Evolutionary conservation across 2,113 vertebrate species (phyloP).

Genomic region (Paralichthys olivaceus): DNA sequence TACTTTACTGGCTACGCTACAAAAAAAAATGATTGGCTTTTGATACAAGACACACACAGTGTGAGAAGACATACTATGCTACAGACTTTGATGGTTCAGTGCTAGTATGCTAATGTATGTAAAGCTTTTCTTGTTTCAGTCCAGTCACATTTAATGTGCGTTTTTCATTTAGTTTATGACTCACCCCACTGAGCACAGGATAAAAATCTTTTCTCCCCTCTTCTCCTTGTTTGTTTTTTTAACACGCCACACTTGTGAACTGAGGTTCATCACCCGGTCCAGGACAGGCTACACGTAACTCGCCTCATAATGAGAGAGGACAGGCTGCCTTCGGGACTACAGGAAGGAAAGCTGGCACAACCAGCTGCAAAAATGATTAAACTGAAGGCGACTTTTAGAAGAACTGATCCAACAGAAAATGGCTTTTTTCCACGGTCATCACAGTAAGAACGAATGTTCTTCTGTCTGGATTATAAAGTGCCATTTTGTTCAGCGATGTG

Average conservation of each 20-base stretch:
- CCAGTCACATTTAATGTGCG: slow-evolving; percentile 20
- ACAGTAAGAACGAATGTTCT: slow-evolving; percentile 18
- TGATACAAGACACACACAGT: slow-evolving; percentile 17
- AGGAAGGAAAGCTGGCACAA: slow-evolving; percentile 48
- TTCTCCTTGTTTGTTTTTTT: slow-evolving; percentile 25
- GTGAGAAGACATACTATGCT: slow-evolving; percentile 15
- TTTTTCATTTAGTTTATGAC: slow-evolving; percentile 20
- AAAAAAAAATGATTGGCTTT: slow-evolving; percentile 16
- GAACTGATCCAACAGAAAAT: slow-evolving; percentile 48
- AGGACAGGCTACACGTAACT: slow-evolving; percentile 28
- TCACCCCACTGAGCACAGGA: neutral
- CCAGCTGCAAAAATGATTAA: slow-evolving; percentile 49
- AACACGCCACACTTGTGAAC: slow-evolving; percentile 2
- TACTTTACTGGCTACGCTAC: slow-evolving; percentile 18
- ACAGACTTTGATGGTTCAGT: slow-evolving; percentile 58
- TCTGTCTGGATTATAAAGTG: slow-evolving; percentile 34
- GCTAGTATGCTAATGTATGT: slow-evolving; percentile 38
- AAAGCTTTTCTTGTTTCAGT: slow-evolving; percentile 7
- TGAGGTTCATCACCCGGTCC: neutral
- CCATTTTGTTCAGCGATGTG: slow-evolving; percentile 24
- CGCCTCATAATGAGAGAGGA: slow-evolving; percentile 41
- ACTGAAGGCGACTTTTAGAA: slow-evolving; percentile 45
- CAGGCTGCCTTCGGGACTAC: slow-evolving; percentile 30
- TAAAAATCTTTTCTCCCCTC: slow-evolving; percentile 1
- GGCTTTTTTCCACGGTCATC: slow-evolving; percentile 21